A percentile compares a stretch with the other conserved stretches of the same genome.
phyloP scores from a whole-genome alignment of 2,888 invertebrate species.

The Chrysina gloriosa region DNA sequence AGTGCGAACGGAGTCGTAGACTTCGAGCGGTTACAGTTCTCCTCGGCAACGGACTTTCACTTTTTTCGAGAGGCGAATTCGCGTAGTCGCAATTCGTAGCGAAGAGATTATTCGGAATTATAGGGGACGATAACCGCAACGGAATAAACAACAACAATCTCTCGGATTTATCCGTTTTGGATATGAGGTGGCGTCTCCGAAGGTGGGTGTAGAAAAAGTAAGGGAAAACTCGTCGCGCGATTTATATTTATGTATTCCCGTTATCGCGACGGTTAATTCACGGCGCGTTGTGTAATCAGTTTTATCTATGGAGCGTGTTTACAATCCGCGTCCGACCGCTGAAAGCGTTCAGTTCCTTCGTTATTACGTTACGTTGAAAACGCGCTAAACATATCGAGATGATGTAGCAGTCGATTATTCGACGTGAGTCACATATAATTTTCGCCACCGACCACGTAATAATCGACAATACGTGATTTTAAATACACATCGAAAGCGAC shows the following conservation, averaged over 20 bases:
- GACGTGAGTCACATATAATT: conserved; percentile 12
- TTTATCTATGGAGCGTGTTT: conserved; percentile 18
- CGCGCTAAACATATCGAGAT: conserved; percentile 10
- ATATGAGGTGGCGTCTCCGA: too few species aligned
- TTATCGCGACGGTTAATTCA: conserved; percentile 18
- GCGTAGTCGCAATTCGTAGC: too few species aligned
- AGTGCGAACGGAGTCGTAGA: not conserved
- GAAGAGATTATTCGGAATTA: too few species aligned
- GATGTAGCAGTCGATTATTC: conserved; percentile 8
- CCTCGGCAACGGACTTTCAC: too few species aligned
- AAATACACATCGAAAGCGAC: not conserved
- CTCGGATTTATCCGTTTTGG: too few species aligned
- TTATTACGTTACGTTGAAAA: conserved; percentile 15
- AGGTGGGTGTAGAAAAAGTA: too few species aligned
- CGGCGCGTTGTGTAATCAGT: conserved; percentile 21
- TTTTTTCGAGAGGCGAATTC: too few species aligned
- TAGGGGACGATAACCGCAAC: too few species aligned
- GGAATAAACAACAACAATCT: too few species aligned
- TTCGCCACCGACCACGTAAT: not conserved
- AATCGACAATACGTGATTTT: not conserved
- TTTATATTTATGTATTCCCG: conserved; percentile 1
- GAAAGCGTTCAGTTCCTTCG: not conserved
- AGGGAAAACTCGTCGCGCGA: too few species aligned
- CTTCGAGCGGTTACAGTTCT: too few species aligned
- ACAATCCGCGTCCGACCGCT: not conserved